Conservation (phyloP, 2,888 invertebrate species). For the Tachina fera region DNA sequence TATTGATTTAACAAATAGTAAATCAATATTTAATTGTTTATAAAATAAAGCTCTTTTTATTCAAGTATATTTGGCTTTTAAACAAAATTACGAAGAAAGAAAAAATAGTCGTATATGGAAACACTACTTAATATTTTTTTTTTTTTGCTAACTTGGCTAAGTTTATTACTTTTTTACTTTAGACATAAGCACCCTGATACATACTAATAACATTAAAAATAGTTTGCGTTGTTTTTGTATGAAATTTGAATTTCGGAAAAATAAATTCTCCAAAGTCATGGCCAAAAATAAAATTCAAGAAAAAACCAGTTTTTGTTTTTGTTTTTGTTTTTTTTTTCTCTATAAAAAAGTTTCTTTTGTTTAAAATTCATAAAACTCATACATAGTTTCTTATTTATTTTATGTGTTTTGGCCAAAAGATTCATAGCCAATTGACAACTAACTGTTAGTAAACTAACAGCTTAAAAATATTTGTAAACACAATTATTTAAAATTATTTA, state of each 20-base stretch:
- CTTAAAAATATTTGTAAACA: constrained; percentile 29
- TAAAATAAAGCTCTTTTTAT: constrained; percentile 6
- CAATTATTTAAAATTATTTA: not conserved
- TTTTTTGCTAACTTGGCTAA: constrained; percentile 11
- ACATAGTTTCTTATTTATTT: constrained; percentile 36
- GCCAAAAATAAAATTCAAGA: constrained; percentile 33
- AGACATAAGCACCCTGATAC: not conserved
- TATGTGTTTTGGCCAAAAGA: constrained; percentile 17
- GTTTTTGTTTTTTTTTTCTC: constrained; percentile 10
- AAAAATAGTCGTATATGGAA: constrained; percentile 20
- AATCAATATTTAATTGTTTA: constrained; percentile 63
- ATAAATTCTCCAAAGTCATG: constrained; percentile 40
- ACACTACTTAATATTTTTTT: not conserved
- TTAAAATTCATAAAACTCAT: constrained; percentile 40
- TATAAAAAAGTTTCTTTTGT: constrained; percentile 26
- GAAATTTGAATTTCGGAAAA: constrained; percentile 48
- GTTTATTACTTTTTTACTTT: not conserved
- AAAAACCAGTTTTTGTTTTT: constrained; percentile 50
- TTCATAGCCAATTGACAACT: constrained; percentile 40
- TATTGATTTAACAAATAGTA: constrained; percentile 61
- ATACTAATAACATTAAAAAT: not conserved
- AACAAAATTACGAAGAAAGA: constrained; percentile 19
- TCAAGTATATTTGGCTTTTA: constrained; percentile 26
- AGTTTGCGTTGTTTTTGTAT: constrained; percentile 33
- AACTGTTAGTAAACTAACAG: constrained; percentile 40